Base-by-base conservation (phyloP, 2,797 vertebrate genomes). In the Gallinago stenura region DNA sequence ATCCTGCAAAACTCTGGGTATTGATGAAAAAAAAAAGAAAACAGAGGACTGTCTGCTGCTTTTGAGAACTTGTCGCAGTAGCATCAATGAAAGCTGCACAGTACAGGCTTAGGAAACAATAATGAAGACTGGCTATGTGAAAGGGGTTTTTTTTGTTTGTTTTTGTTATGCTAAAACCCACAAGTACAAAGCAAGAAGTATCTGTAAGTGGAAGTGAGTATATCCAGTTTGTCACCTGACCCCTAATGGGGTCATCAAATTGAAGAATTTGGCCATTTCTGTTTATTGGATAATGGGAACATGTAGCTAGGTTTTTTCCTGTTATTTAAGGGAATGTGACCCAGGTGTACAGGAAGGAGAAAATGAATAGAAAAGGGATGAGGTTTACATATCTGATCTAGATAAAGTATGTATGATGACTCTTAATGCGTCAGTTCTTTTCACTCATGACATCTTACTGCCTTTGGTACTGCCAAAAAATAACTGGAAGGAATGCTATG, bases 341-440 rank as follows among this genome's bases (percentile, higher is more conserved):
- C 50, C 58, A 89, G 73, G 48, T 90, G 53, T 79, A 83, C 37
- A 91, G 82, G 93, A 97, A 96, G 45, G 60, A 97, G 56, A 17
- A 81, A 41, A 30, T 84, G 39, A 83, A 81, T 89, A 68, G 51
- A 94, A 90, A 79, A 88, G 22, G 56, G 11, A 51, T 68, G 54
- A 71, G 28, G n/a, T 87, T 92, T 95, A 43, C 17, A 11, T 93
- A 92, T 87, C 33, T 80, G 73, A 65, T 89, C 20, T 83, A 83
- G 78, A 76, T 87, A 45, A 89, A 82, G 7, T 89, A n/a, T 77
- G 48, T 70, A 53, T 46, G 31, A 57, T 85, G 77, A 35, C 21
- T 80, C n/a, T 76, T 83, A 64, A 6, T 80, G 43, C 48, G 22
- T 83, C 58, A 57, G 12, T 77, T 91, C 31, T 62, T 90, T 89